Evolutionary conservation across 2,113 vertebrate genomes (phyloP).

Genomic region (Speoplatyrhinus poulsoni): DNA sequence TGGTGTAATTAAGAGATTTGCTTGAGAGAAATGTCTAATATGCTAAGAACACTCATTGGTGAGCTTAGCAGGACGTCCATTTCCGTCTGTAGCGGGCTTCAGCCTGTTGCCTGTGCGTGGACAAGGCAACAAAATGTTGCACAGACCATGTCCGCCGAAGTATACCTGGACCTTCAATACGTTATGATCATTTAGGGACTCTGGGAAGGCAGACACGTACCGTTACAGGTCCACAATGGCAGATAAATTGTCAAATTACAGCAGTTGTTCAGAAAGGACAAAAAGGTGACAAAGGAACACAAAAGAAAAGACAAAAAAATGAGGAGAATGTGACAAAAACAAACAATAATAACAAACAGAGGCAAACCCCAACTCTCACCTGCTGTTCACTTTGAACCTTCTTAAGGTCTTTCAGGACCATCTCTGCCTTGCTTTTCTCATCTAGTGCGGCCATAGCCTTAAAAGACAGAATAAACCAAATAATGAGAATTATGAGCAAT

Average conservation of each 20-base stretch:
- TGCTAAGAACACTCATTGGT: too few species aligned
- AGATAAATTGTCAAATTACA: conserved; percentile 37
- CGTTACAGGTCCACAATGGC: conserved; percentile 50
- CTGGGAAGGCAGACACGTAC: conserved; percentile 49
- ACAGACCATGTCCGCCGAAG: too few species aligned
- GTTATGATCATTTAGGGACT: too few species aligned
- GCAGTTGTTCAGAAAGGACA: conserved; percentile 27
- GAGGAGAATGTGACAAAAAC: not conserved
- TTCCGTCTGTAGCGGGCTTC: too few species aligned
- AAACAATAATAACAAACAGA: not conserved
- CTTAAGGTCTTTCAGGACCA: conserved; percentile 83
- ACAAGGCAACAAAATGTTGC: too few species aligned
- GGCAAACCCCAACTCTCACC: conserved; percentile 66
- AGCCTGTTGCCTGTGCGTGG: too few species aligned
- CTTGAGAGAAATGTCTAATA: too few species aligned
- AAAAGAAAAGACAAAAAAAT: too few species aligned
- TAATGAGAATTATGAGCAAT: not conserved
- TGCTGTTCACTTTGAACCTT: conserved; percentile 82
- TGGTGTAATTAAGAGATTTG: too few species aligned
- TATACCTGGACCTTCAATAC: too few species aligned
- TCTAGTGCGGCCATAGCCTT: conserved; percentile 88
- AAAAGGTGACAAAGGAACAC: not conserved
- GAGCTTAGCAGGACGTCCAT: too few species aligned
- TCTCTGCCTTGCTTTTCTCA: conserved; percentile 85
- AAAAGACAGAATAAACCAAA: not conserved